phyloP scores from a whole-genome alignment of 2,797 vertebrate genomes.

The Arrhamphus sclerolepis region DNA sequence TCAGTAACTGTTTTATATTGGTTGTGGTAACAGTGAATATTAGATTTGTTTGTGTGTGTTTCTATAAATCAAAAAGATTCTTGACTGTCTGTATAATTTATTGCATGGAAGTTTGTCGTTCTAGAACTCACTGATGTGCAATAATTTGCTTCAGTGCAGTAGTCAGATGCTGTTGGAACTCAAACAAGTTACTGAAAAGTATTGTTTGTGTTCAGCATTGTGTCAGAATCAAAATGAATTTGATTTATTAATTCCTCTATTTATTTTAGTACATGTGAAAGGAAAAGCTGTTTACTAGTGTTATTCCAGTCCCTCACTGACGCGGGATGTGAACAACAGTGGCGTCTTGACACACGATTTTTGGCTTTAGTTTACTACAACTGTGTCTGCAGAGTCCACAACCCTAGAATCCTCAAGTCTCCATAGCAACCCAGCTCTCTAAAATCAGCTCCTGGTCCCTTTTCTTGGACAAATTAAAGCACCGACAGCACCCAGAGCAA shows the following conservation, averaged over 20 bases:
- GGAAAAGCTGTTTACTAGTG: not conserved
- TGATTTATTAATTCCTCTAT: not conserved
- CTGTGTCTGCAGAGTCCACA: not conserved
- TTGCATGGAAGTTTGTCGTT: not conserved
- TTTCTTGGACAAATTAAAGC: slow-evolving; percentile 19
- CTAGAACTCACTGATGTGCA: not conserved
- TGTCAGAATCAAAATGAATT: not conserved
- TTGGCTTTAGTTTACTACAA: slow-evolving; percentile 4
- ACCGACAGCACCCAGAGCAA: slow-evolving; percentile 2
- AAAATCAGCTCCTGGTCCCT: not conserved
- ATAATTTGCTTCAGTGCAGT: not conserved
- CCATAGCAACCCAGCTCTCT: slow-evolving; percentile 1
- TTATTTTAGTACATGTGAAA: not conserved
- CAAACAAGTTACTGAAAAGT: too few species aligned
- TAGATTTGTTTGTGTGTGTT: too few species aligned
- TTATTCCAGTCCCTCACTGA: not conserved
- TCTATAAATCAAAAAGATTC: too few species aligned
- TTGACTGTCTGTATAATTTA: too few species aligned
- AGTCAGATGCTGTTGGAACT: too few species aligned
- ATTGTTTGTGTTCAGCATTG: too few species aligned
- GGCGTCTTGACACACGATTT: not conserved
- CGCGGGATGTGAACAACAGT: not conserved
- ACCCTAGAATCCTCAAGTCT: not conserved
- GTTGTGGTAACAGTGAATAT: too few species aligned
- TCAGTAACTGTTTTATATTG: too few species aligned